Evolutionary conservation across 2,113 vertebrate genomes (phyloP).

Genomic region (Odocoileus virginianus): DNA sequence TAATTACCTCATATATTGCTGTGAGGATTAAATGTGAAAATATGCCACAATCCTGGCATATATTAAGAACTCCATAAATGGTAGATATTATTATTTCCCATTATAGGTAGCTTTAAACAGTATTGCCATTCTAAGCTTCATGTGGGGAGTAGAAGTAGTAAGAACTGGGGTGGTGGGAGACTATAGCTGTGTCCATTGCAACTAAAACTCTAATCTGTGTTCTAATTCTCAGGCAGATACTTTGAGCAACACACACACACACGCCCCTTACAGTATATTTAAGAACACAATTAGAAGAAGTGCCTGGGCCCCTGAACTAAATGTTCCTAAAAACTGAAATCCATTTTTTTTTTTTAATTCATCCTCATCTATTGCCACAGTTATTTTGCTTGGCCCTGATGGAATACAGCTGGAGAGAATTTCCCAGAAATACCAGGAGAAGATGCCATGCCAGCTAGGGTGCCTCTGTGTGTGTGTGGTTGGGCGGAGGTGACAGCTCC

Average conservation of each 20-base stretch:
- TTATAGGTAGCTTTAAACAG: background rate
- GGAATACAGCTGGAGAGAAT: background rate
- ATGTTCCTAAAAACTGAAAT: background rate
- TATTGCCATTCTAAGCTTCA: background rate
- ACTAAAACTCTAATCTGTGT: background rate
- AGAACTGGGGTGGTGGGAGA: background rate
- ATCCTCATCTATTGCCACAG: background rate
- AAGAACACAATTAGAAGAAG: background rate
- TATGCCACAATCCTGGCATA: background rate
- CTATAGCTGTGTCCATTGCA: background rate
- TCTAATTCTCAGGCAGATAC: background rate
- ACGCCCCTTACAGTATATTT: background rate
- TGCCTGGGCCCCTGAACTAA: background rate
- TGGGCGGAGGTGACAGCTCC: background rate
- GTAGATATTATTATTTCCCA: background rate
- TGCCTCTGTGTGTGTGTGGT: background rate
- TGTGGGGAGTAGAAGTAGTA: background rate
- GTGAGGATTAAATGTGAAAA: background rate
- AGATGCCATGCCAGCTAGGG: background rate
- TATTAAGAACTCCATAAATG: background rate
- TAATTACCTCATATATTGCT: background rate
- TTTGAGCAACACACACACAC: background rate
- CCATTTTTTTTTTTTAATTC: background rate
- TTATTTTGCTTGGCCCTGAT: background rate
- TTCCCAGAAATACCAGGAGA: background rate